Evolutionary conservation across 2,797 vertebrate species (phyloP), one percentile per base, ranked within the genome.

Genomic region (Borostomias antarcticus): DNA sequence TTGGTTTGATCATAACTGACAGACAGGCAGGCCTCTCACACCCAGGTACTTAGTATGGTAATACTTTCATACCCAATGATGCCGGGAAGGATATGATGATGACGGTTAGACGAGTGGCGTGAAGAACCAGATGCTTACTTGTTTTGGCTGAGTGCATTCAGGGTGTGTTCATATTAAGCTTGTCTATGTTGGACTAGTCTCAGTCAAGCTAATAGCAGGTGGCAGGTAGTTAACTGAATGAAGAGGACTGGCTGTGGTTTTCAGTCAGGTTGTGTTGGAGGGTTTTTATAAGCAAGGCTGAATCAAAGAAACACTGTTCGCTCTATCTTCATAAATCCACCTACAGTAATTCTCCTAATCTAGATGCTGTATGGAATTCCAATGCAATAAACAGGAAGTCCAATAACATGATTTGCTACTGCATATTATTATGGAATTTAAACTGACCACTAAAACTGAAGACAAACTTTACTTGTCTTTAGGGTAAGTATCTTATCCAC

Each of bases 41-140:
- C 64, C 23, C 40, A 5, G 63, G 43, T 57, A 53, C 56, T 67
- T 21, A 62, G 68, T 35, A 50, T 48, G 51, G 17, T 62, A 40
- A 66, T 72, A 40, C 48, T 19, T 40, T 66, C 53, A 33, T 33
- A 47, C 53, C 45, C 33, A 43, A 26, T 53, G 33, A 72, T 10
- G 45, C 19, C 13, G n/a, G 13, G 28, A 45, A 19, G 33, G 40
- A 51, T 58, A 26, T n/a, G 17, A 15, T 43, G 26, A 43, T 43
- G 47, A 43, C 8, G 19, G 11, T 17, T n/a, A 25, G 65, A 53
- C 43, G 35, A 33, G 40, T 58, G 54, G 30, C 58, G 52, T 62
- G 40, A 64, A 56, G 56, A 11, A 45, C 15, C 65, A 68, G 70
- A 50, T 59, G 28, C 33, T 52, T 67, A 11, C 43, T 48, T 2